Evolutionary conservation across 1,140 invertebrate genomes (phyloP).

Genomic region (Physella acuta): DNA sequence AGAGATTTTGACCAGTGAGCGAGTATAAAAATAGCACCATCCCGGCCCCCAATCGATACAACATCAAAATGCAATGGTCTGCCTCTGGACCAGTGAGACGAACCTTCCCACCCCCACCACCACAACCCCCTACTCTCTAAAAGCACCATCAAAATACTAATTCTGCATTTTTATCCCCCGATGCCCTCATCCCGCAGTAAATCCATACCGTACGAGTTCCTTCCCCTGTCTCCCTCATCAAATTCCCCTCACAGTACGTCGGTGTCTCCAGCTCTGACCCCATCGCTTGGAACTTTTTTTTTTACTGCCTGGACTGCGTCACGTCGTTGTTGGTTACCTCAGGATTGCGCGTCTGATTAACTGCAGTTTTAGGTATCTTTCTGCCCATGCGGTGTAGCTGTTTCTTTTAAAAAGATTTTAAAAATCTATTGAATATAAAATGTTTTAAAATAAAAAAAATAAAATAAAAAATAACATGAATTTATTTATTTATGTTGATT

Average conservation of each 20-base stretch:
- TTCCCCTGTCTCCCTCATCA: neutral
- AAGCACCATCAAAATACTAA: neutral
- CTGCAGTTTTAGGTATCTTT: neutral
- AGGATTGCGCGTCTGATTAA: neutral
- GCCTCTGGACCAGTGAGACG: no score
- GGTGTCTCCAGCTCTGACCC: neutral
- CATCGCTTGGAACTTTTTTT: neutral
- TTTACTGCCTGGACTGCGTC: neutral
- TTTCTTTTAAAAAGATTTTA: constrained; percentile 2
- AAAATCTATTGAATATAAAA: neutral
- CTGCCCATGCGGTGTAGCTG: neutral
- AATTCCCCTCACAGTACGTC: neutral
- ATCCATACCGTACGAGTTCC: neutral
- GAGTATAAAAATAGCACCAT: no score
- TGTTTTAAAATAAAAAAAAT: neutral
- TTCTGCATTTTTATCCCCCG: neutral
- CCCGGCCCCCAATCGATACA: no score
- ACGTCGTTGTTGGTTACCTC: constrained; percentile 10
- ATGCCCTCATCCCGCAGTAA: neutral
- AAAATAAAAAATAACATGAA: neutral
- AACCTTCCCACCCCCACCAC: no score
- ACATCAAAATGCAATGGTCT: no score
- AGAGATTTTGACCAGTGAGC: no score
- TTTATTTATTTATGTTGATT: no score
- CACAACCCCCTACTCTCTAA: neutral